These are phyloP conservation scores for Drosophila dives DNA, from an alignment of 2,888 invertebrate species.

Conservation along the genomic window DNA sequence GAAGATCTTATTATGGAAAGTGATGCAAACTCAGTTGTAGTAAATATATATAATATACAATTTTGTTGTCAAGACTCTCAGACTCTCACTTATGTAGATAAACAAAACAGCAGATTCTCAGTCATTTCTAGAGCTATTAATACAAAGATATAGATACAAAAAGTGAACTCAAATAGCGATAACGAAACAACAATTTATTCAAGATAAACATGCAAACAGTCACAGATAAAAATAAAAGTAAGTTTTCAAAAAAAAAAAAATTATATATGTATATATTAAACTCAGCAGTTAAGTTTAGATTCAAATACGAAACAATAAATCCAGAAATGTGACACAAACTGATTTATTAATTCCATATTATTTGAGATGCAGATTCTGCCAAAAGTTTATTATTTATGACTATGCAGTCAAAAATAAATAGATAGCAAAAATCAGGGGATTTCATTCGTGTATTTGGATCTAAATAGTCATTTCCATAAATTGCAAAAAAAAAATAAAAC, in stretches of 20 bases:
- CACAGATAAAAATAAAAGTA: neutral
- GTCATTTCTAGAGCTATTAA: neutral
- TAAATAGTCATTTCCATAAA: neutral
- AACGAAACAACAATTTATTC: neutral
- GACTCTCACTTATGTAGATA: neutral
- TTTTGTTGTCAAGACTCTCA: neutral
- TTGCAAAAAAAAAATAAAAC: constrained; percentile 4
- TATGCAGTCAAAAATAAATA: neutral
- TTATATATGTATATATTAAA: neutral
- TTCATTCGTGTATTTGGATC: neutral
- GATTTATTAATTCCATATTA: neutral
- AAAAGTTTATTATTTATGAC: neutral
- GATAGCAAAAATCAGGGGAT: neutral
- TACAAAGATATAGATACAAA: neutral
- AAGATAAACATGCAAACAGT: neutral
- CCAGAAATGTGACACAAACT: neutral
- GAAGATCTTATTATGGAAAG: neutral
- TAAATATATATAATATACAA: neutral
- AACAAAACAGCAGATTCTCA: neutral
- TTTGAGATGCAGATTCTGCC: neutral
- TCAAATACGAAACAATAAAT: neutral
- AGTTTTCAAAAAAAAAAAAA: neutral
- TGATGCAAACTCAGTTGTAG: neutral
- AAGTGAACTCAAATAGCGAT: neutral
- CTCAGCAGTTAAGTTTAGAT: neutral